These are phyloP conservation scores for Ceriagrion tenellum DNA, from an alignment of 2,888 invertebrate species.

Conservation along the genomic window DNA sequence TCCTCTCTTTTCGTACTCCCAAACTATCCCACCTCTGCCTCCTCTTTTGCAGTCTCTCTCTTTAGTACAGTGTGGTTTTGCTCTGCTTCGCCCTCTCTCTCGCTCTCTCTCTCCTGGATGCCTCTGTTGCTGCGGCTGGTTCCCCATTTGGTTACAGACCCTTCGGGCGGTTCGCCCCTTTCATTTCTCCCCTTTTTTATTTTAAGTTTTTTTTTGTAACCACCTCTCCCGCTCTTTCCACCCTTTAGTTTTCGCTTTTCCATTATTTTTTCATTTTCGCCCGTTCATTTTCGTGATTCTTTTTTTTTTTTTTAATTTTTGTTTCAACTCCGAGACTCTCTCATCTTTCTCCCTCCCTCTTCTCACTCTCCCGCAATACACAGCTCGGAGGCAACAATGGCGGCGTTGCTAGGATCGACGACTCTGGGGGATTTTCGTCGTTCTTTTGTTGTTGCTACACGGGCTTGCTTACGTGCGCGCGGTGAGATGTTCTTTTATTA, in stretches of 20 bases:
- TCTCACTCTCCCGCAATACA: not conserved
- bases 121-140: not conserved
- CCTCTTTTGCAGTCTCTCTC: not conserved
- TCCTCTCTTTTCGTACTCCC: not conserved
- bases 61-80: no score
- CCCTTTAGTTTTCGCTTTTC: not conserved
- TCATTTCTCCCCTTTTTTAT: not conserved
- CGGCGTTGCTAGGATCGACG: conserved; percentile 50
- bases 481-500: not conserved
- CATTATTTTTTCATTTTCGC: not conserved
- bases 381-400: conserved; percentile 22
- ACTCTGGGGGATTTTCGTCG: conserved; percentile 48
- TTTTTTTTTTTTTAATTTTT: not conserved
- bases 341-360: not conserved
- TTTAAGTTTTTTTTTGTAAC: not conserved
- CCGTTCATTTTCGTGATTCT: not conserved
- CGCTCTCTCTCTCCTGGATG: not conserved
- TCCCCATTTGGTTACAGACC: conserved; percentile 33
- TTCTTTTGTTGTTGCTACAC: conserved; percentile 13
- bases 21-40: not conserved
- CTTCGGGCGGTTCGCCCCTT: not conserved
- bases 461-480: not conserved
- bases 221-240: not conserved
- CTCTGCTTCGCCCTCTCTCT: no score
- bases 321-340: not conserved